Conservation (phyloP, 2,797 vertebrate species). For the Somateria mollissima region DNA sequence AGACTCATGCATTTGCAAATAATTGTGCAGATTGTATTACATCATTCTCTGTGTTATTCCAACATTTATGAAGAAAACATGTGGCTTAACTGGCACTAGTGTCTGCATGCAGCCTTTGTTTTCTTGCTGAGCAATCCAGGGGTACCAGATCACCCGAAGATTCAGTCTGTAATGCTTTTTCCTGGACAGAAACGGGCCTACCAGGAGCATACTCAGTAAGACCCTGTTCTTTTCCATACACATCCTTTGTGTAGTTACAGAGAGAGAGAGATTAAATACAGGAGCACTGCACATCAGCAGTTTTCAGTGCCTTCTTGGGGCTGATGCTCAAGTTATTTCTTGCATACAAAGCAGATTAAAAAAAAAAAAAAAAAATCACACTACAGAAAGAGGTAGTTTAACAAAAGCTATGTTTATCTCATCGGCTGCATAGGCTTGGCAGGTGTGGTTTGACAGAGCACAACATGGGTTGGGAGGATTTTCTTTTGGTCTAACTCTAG, state of each 20-base stretch:
- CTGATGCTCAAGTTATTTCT: constrained; percentile 38
- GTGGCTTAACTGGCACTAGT: neutral
- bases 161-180: neutral
- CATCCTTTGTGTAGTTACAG: neutral
- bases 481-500: constrained; percentile 2
- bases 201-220: neutral
- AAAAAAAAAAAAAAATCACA: neutral
- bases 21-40: neutral
- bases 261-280: neutral
- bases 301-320: constrained; percentile 23
- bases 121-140: neutral
- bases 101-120: neutral
- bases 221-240: neutral
- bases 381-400: constrained; percentile 30
- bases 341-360: constrained; percentile 23
- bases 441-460: constrained; percentile 24
- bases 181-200: neutral
- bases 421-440: constrained; percentile 38
- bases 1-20: neutral
- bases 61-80: neutral
- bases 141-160: neutral
- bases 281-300: neutral
- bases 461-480: neutral
- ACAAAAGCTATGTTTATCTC: constrained; percentile 61
- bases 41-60: neutral